These are phyloP conservation scores for Stenolophus ochropezus DNA, from an alignment of 2,888 invertebrate species.

Conservation along the genomic window DNA sequence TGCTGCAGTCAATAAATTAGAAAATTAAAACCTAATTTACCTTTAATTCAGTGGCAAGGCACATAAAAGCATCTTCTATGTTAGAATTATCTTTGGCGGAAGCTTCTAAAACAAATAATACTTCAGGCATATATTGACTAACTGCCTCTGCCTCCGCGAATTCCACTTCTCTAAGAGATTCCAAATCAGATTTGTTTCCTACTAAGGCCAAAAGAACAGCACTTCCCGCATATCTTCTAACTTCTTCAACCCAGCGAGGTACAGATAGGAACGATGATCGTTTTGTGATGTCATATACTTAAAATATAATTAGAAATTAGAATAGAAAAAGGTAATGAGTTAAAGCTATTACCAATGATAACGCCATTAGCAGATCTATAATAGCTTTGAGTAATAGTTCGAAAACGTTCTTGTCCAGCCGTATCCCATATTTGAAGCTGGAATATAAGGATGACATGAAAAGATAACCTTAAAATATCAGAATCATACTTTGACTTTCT, in stretches of 20 bases:
- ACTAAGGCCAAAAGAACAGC: constrained; percentile 93
- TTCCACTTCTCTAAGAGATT: constrained; percentile 87
- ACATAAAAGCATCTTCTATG: constrained; percentile 91
- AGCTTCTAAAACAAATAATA: constrained; percentile 90
- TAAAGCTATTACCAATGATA: constrained; percentile 82
- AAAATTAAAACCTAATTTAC: constrained; percentile 71
- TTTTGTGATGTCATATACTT: constrained; percentile 97
- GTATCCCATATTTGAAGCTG: constrained; percentile 98
- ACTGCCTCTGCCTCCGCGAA: constrained; percentile 90
- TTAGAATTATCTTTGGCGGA: constrained; percentile 95
- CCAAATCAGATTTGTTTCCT: constrained; percentile 94
- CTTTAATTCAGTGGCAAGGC: constrained; percentile 91
- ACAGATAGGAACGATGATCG: constrained; percentile 92
- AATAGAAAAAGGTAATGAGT: neutral
- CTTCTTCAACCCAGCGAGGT: constrained; percentile 97
- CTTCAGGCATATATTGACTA: constrained; percentile 90
- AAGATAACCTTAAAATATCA: constrained; percentile 60
- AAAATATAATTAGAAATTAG: too few species aligned
- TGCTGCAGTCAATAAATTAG: too few species aligned
- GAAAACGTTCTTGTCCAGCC: constrained; percentile 96
- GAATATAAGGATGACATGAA: constrained; percentile 64
- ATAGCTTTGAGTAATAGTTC: constrained; percentile 97
- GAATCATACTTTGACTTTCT: constrained; percentile 90
- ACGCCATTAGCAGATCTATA: constrained; percentile 98
- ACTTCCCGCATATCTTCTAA: constrained; percentile 93